Evolutionary conservation across 1,140 invertebrate genomes (phyloP), one percentile per base, ranked within the genome.

Genomic region (Scylla paramamosain): DNA sequence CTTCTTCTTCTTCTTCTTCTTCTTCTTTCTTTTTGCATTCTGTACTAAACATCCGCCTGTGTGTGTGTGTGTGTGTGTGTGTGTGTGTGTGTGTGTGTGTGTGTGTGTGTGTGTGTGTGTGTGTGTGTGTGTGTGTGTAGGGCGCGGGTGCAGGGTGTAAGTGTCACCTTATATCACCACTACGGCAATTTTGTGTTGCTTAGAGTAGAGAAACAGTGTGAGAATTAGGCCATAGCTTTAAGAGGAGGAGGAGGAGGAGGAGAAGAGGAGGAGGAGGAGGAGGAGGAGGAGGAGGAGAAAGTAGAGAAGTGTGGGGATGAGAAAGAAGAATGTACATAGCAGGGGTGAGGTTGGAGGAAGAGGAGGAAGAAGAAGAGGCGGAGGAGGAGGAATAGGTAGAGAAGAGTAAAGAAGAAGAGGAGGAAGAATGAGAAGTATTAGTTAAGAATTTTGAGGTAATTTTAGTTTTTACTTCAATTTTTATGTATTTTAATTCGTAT

Each of bases 81-180:
- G 31, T 86, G 31, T 86, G 31, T 87, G 45, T 39, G 86, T 88
- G 86, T 88, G 86, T 88, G 86, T 88, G 86, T 88, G 86, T 88
- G 86, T 88, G 86, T 88, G 86, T 88, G 86, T 88, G 86, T 88
- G 86, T 88, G 86, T 88, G 86, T 88, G 86, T 88, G 86, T 88
- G 86, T 88, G 86, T 88, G 86, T 88, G 86, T 88, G 86, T 88
- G 86, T 88, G 86, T 88, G 86, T 88, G 86, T 88, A 29, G 28
- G 28, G 31, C 32, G 83, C 10, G n/a, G 14, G 28, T 28, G 83
- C n/a, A 20, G n/a, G 83, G 83, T 29, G 87, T 25, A 46, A 48
- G 87, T 45, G 87, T 48, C 32, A 25, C 39, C 88, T 59, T 59
- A 59, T 59, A 59, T 59, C 52, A 59, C 52, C 10, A 59, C 12